A percentile compares a stretch with the other conserved stretches of the same genome.
phyloP scores from a whole-genome alignment of 2,888 invertebrate genomes.

The Phyllotreta cruciferae region DNA sequence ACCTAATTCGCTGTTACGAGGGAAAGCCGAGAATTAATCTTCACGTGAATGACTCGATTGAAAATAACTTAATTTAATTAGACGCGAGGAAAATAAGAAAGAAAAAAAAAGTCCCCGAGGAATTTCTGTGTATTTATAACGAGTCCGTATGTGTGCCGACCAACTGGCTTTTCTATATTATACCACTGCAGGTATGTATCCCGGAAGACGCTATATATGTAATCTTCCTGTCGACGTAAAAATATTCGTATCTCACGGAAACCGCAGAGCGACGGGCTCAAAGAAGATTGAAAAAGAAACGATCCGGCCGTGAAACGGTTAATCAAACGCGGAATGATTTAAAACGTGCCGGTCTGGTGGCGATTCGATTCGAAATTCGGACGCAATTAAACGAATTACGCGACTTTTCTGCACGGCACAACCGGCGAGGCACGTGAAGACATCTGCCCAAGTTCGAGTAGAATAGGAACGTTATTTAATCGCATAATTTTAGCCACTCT shows the following conservation, averaged over 20 bases:
- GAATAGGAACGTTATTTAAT: no score
- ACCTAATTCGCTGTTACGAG: no score
- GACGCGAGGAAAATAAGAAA: no score
- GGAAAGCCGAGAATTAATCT: no score
- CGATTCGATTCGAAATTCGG: no score
- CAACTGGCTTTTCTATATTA: slow-evolving; percentile 11
- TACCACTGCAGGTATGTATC: neutral
- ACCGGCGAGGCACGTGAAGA: no score
- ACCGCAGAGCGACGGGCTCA: slow-evolving; percentile 13
- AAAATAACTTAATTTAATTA: no score
- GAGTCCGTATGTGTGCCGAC: neutral
- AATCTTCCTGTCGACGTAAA: slow-evolving; percentile 8
- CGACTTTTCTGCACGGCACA: no score
- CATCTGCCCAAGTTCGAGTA: no score
- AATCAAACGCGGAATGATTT: slow-evolving; percentile 9
- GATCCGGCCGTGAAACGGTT: slow-evolving; percentile 17
- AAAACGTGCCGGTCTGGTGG: slow-evolving; percentile 1
- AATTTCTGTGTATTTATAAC: neutral
- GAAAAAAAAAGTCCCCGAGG: neutral
- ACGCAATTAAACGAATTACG: no score
- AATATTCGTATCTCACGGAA: slow-evolving; percentile 22
- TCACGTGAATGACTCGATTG: no score
- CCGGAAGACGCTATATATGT: slow-evolving; percentile 10
- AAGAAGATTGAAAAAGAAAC: neutral
- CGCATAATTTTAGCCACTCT: no score